Base-by-base conservation (phyloP, 2,888 invertebrate species). In the Deilephila elpenor region DNA sequence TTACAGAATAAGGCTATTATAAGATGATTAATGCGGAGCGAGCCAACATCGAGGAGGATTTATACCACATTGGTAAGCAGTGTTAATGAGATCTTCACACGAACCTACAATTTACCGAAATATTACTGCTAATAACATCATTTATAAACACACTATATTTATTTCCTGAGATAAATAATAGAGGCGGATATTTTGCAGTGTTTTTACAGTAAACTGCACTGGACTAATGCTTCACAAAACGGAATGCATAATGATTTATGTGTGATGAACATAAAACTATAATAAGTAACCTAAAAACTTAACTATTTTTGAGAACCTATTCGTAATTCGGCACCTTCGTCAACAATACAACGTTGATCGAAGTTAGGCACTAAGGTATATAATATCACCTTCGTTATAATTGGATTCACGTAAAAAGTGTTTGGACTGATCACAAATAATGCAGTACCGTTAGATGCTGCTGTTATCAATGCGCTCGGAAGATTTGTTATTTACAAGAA, bases 11-110 rank as follows among this genome's bases (percentile, higher is more conserved):
- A 62, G 61, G 34, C 61, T 32, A 32, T 34, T 19, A 62, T 34
- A 62, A 64, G 75, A 64, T 64, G 37, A 64, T 37, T 4, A 37
- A 37, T 64, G 37, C 64, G 44, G 25, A 62, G 64, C 25, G 64
- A 44, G 44, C 25, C 20, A 44, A 67, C 64, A 67, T 20, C 44
- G 64, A 44, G 34, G 7, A 67, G 62, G 44, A 67, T 67, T 64
- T 44, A 64, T 71, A 37, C 37, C 34, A 71, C 7, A 34, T 8
- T 32, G 29, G 20, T 71, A 75, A 75, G 74, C 67, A 75, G 76
- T 34, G 20, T 76, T 86, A 87, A 87, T 88, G 85, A 84, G 82
- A 81, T 77, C 79, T 78, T 78, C 82, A 80, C 86, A 86, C 83
- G 86, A 84, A 84, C 80, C 74, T 76, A 82, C 81, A 83, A 82